phyloP scores from a whole-genome alignment of 2,113 vertebrate species.

The Hemibagrus wyckioides region DNA sequence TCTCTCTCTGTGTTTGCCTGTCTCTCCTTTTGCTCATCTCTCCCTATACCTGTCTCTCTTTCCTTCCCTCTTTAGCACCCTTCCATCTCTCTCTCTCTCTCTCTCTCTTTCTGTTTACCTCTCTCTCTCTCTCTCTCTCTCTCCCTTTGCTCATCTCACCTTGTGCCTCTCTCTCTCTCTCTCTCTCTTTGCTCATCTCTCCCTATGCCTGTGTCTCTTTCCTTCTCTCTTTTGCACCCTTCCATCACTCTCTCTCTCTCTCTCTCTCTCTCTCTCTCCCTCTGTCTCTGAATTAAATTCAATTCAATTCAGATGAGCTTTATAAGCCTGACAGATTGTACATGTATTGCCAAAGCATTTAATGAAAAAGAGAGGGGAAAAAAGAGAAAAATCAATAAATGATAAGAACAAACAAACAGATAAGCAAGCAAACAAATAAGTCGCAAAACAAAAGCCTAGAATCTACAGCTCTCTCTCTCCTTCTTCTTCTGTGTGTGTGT shows the following conservation, averaged over 20 bases:
- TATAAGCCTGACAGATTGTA: too few relatives aligned
- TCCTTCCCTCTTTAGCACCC: background rate
- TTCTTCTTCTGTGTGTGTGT: background rate
- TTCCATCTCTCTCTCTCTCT: background rate
- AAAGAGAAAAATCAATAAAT: too few relatives aligned
- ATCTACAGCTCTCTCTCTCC: too few relatives aligned
- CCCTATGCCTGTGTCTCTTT: background rate
- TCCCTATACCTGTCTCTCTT: background rate
- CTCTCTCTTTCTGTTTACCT: background rate
- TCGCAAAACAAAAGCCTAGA: too few relatives aligned
- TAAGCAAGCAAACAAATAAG: too few relatives aligned
- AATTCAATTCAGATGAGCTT: too few relatives aligned
- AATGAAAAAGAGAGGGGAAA: too few relatives aligned
- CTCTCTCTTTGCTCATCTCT: rapidly evolving
- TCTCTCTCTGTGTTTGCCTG: too few relatives aligned
- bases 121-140: background rate
- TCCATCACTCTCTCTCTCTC: background rate
- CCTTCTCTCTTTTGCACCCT: too few relatives aligned
- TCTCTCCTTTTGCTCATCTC: rapidly evolving
- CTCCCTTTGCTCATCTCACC: background rate
- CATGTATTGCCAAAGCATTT: too few relatives aligned
- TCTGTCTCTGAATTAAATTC: too few relatives aligned
- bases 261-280: background rate
- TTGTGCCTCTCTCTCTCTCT: background rate
- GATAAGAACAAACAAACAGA: too few relatives aligned